These are phyloP conservation scores for Xiphophorus maculatus DNA, from an alignment of 2,113 vertebrate species.

Conservation along the genomic window DNA sequence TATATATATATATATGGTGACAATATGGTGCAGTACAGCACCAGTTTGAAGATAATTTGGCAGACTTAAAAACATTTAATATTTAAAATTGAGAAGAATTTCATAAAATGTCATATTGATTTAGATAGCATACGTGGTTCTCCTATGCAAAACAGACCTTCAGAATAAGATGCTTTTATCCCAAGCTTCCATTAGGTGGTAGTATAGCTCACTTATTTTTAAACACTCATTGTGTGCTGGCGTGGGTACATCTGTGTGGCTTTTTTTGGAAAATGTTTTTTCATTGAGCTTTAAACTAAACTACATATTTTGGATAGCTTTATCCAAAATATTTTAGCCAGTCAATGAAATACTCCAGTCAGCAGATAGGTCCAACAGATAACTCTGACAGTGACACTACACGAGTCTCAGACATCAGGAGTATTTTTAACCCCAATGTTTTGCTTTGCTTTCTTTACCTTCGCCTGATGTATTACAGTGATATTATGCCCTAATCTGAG, in stretches of 20 bases:
- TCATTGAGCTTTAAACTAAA: not conserved
- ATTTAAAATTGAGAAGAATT: too few relatives aligned
- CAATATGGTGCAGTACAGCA: too few relatives aligned
- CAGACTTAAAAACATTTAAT: too few relatives aligned
- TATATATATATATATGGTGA: too few relatives aligned
- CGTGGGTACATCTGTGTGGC: constrained; percentile 2
- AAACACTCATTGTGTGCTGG: not conserved
- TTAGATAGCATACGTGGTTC: too few relatives aligned
- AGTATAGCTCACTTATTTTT: constrained; percentile 62
- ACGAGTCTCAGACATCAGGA: not conserved
- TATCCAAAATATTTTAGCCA: not conserved
- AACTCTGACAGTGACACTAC: not conserved
- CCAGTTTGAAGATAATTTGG: too few relatives aligned
- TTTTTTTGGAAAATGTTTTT: too few relatives aligned
- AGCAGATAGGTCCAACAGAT: not conserved
- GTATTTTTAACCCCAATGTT: not conserved
- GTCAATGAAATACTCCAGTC: not conserved
- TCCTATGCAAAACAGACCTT: not conserved
- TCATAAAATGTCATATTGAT: too few relatives aligned
- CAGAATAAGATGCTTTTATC: constrained; percentile 20
- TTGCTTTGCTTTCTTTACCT: not conserved
- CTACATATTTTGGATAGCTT: not conserved
- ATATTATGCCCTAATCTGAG: not conserved
- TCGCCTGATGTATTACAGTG: not conserved
- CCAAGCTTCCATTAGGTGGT: constrained; percentile 41